phyloP scores from a whole-genome alignment of 2,888 invertebrate species.

The Cheilosia vulpina region DNA sequence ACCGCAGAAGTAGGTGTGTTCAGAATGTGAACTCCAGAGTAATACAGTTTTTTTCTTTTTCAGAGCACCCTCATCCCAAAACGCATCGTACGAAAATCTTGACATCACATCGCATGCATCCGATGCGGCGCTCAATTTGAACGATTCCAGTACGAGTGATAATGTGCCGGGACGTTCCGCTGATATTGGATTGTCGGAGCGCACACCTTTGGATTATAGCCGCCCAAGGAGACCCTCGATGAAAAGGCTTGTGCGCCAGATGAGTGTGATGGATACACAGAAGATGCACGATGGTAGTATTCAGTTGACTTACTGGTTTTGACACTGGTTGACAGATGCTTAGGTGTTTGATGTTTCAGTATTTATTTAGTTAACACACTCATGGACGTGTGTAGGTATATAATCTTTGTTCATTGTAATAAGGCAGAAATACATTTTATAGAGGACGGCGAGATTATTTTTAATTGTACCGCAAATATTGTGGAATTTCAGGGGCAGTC shows the following conservation, averaged over 20 bases:
- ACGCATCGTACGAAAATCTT: conserved; percentile 90
- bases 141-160: conserved; percentile 79
- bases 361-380: conserved; percentile 19
- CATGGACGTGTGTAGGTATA: background rate
- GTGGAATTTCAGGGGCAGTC: background rate
- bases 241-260: conserved; percentile 89
- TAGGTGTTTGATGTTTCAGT: conserved; percentile 41
- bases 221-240: conserved; percentile 85
- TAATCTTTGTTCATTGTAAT: conserved; percentile 45
- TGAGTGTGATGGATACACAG: conserved; percentile 93
- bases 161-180: conserved; percentile 79
- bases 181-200: conserved; percentile 81
- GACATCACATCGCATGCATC: conserved; percentile 85
- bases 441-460: background rate
- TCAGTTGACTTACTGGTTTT: conserved; percentile 95
- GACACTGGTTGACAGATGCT: background rate
- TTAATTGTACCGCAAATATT: background rate
- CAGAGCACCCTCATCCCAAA: conserved; percentile 85
- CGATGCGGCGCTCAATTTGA: conserved; percentile 80
- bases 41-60: conserved; percentile 5
- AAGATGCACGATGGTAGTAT: conserved; percentile 91
- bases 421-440: conserved; percentile 44
- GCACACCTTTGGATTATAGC: conserved; percentile 82
- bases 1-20: conserved; percentile 86
- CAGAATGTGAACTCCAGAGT: background rate